Conservation (phyloP, 1,140 invertebrate species). For the Akabosia matsudoensis region DNA sequence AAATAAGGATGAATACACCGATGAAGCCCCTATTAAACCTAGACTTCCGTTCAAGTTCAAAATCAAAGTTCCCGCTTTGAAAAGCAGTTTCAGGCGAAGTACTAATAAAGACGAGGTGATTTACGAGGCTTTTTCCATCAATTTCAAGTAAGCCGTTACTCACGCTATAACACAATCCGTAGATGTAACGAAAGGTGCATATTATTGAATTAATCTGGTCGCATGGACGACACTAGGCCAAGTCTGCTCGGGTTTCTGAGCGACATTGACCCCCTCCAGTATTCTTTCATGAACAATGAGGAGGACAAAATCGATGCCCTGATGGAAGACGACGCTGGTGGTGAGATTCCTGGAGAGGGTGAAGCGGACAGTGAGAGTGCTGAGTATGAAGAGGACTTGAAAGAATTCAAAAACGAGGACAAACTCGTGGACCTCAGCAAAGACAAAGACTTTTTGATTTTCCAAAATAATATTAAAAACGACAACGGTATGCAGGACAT, state of each 20-base stretch:
- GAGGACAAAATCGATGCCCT: not conserved
- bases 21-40: not conserved
- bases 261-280: not conserved
- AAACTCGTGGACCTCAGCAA: not conserved
- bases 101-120: too few relatives aligned
- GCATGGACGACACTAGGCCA: not conserved
- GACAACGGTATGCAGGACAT: not conserved
- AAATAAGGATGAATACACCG: not conserved
- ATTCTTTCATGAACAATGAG: not conserved
- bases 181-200: too few relatives aligned
- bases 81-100: too few relatives aligned
- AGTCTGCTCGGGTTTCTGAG: not conserved
- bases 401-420: not conserved
- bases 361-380: not conserved
- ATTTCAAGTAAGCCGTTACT: slow-evolving; percentile 1
- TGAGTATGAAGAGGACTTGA: not conserved
- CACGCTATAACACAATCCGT: too few relatives aligned
- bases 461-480: not conserved
- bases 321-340: not conserved
- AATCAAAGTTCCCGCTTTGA: not conserved
- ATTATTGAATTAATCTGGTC: not conserved
- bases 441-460: not conserved
- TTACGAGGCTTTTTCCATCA: slow-evolving; percentile 6
- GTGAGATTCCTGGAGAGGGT: not conserved
- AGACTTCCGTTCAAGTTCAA: not conserved